phyloP scores from a whole-genome alignment of 35 echinoderm and acorn worm genomes.

The Apostichopus parvimensis region DNA sequence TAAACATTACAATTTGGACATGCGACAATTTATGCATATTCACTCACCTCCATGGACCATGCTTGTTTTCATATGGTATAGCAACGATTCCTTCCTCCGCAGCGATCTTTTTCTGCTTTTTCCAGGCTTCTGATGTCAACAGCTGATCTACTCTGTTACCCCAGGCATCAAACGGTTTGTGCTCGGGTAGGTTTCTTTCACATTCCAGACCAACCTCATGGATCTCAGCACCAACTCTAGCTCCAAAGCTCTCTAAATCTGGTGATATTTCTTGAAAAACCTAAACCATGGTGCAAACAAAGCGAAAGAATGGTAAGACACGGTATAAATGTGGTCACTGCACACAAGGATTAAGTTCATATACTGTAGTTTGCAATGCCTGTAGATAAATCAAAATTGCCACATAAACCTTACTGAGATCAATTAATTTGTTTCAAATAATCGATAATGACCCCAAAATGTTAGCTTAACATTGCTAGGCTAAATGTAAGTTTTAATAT shows the following conservation, averaged over 20 bases:
- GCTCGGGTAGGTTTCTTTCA: constrained; percentile 72
- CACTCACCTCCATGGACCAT: constrained; percentile 82
- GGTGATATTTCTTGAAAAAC: constrained; percentile 62
- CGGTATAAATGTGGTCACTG: too few species aligned
- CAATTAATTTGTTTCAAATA: too few species aligned
- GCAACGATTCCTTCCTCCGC: constrained; percentile 95
- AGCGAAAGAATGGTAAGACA: neutral
- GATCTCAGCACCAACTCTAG: constrained; percentile 76
- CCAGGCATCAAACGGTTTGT: constrained; percentile 89
- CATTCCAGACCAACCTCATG: constrained; percentile 69
- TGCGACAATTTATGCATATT: too few species aligned
- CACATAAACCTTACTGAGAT: too few species aligned
- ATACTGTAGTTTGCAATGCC: too few species aligned
- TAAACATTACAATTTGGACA: too few species aligned
- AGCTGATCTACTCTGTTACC: constrained; percentile 83
- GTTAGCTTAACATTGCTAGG: too few species aligned
- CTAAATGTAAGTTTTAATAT: too few species aligned
- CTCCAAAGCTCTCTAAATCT: constrained; percentile 84
- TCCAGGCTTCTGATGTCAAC: constrained; percentile 88
- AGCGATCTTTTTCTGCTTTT: constrained; percentile 76
- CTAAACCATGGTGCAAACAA: constrained; percentile 45
- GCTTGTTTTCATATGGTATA: constrained; percentile 90
- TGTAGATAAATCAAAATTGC: too few species aligned
- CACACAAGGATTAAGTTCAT: too few species aligned
- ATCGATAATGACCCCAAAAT: too few species aligned